Evolutionary conservation across 2,113 vertebrate genomes (phyloP), one percentile per base, ranked within the genome.

Genomic region (Anhinga rufa): DNA sequence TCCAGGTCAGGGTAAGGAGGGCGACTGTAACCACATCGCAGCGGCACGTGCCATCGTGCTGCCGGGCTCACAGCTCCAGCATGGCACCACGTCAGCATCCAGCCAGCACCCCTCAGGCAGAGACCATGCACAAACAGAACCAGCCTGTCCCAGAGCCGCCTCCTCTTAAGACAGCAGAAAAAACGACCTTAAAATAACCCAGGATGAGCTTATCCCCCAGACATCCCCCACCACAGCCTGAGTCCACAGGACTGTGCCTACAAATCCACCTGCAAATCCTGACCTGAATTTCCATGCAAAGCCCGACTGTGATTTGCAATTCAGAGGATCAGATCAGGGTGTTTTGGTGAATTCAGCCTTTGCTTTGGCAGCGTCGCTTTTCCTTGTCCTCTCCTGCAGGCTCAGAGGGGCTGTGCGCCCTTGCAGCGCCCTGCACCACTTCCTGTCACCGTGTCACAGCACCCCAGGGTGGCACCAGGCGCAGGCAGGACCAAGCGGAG

Each of bases 21-120:
- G 51, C 2, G 19, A 38, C 38, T 7, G 2, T 28, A 3, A 25
- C 1, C 0, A 0, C 2, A 4, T 14, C 15, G 6, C 26, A 60
- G 38, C 2, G 7, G 40, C 48, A 79, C 3, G 6, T 78, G 46
- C 57, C 55, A 26, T 48, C 6, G 4, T 3, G 10, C 70, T 3
- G 3, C 60, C 2, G 2, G 51, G 42, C 49, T 40, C 48, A 9
- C 57, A 24, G 72, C 55, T 31, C 40, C 2, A 0, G 34, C 57
- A 7, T 3, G 6, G 38, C 48, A 49, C 6, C 55, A 31, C 2
- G 1, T 17, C 58, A 7, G 12, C 51, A 44, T 12, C 65, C 82
- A 38, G 58, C 9, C 84, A 16, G 80, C 75, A 61, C 17, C 80
- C 58, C 57, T 38, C 0, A 1, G 64, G 68, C 38, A 77, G 64